Evolutionary conservation across 2,113 vertebrate genomes (phyloP).

Genomic region (Leuciscus idus): DNA sequence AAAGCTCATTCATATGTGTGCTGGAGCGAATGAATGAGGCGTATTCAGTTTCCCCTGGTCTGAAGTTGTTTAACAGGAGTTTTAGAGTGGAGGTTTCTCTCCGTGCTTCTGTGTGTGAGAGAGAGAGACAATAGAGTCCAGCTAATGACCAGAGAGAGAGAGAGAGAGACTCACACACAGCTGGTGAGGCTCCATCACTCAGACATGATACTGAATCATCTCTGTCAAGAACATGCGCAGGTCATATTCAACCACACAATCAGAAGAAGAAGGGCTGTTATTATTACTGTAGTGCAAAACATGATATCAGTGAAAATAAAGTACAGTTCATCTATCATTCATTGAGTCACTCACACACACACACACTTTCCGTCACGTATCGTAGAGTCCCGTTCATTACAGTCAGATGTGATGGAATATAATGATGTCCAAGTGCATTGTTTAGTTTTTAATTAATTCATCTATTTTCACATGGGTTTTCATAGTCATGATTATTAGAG

Average conservation of each 20-base stretch:
- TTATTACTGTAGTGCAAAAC: too few relatives aligned
- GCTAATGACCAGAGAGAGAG: slow-evolving; percentile 24
- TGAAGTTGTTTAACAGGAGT: background rate
- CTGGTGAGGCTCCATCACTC: background rate
- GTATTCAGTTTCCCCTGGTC: background rate
- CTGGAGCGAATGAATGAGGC: background rate
- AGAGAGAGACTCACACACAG: slow-evolving; percentile 17
- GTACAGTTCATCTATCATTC: too few relatives aligned
- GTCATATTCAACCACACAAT: background rate
- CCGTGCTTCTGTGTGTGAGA: slow-evolving; percentile 32
- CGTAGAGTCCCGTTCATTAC: background rate
- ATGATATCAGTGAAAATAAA: too few relatives aligned
- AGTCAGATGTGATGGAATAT: background rate
- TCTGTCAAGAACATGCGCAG: background rate
- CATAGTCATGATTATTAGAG: background rate
- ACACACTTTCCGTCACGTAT: background rate
- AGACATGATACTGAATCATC: background rate
- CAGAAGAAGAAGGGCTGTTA: background rate
- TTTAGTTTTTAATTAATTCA: background rate
- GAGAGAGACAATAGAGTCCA: slow-evolving; percentile 13
- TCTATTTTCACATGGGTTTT: background rate
- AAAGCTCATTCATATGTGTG: background rate
- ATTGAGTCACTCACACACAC: too few relatives aligned
- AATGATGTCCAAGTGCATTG: background rate
- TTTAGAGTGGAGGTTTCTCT: slow-evolving; percentile 24